These are phyloP conservation scores for Limnephilus rhombicus DNA, from an alignment of 2,888 invertebrate genomes.

Conservation along the genomic window DNA sequence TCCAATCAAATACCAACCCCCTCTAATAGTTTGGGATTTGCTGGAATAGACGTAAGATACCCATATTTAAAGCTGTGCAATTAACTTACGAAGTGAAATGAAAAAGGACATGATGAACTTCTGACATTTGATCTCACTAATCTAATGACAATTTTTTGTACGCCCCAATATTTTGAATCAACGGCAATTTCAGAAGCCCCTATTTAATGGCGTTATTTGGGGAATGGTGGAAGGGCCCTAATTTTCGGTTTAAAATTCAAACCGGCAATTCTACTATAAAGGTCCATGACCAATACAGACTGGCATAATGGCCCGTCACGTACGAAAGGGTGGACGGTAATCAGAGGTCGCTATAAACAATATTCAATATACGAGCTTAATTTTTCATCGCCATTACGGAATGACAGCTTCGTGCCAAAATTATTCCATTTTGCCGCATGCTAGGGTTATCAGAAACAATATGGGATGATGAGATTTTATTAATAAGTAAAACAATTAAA, in stretches of 20 bases:
- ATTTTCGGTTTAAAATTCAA: constrained; percentile 40
- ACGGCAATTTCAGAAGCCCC: background rate
- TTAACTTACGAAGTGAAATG: background rate
- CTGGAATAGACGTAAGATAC: background rate
- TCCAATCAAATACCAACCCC: background rate
- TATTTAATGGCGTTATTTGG: constrained; percentile 3
- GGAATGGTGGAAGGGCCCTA: constrained; percentile 26
- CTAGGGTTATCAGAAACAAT: constrained; percentile 20
- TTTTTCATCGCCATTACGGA: constrained; percentile 45
- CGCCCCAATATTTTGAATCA: background rate
- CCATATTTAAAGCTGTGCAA: background rate
- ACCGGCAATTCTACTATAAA: constrained; percentile 23
- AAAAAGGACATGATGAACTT: background rate
- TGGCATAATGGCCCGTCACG: constrained; percentile 23
- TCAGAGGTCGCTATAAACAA: constrained; percentile 35
- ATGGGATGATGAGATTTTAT: background rate
- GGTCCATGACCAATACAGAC: constrained; percentile 6
- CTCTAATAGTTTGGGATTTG: background rate
- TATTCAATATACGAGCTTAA: constrained; percentile 45
- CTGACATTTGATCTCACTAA: background rate
- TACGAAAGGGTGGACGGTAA: background rate
- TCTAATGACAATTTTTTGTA: background rate
- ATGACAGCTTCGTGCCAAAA: constrained; percentile 47
- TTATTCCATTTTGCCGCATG: background rate
- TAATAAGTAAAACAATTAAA: too few relatives aligned